These are phyloP conservation scores for Ptilonorhynchus violaceus DNA, from an alignment of 2,113 vertebrate species.

Conservation along the genomic window DNA sequence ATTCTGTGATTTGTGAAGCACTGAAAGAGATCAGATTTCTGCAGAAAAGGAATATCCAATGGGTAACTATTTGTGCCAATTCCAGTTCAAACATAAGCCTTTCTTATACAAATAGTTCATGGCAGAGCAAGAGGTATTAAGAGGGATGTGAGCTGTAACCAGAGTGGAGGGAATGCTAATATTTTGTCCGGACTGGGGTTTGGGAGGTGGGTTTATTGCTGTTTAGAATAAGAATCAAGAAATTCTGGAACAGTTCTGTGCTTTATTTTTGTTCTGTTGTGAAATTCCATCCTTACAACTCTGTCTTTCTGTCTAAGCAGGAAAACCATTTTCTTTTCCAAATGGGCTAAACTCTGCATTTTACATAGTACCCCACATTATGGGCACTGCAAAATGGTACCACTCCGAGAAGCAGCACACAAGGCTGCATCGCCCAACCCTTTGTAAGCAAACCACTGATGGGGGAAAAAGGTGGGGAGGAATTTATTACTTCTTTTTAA, in stretches of 20 bases:
- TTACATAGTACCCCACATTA: not conserved
- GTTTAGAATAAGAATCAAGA: constrained; percentile 40
- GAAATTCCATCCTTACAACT: constrained; percentile 44
- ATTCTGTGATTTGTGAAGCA: constrained; percentile 48
- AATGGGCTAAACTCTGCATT: not conserved
- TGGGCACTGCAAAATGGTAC: not conserved
- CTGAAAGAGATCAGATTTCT: constrained; percentile 60
- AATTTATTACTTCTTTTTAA: constrained; percentile 37
- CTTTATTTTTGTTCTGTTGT: constrained; percentile 60
- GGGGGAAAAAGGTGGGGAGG: not conserved
- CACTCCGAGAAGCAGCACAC: not conserved
- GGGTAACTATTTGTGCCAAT: constrained; percentile 58
- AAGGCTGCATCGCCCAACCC: not conserved
- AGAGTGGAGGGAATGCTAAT: constrained; percentile 25
- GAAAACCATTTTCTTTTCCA: constrained; percentile 4
- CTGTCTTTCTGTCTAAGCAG: not conserved
- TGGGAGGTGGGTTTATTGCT: constrained; percentile 39
- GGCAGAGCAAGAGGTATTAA: constrained; percentile 14
- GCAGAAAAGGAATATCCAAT: constrained; percentile 56
- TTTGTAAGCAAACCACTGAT: not conserved
- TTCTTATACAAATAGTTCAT: constrained; percentile 40
- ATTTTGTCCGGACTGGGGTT: constrained; percentile 16
- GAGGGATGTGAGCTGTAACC: constrained; percentile 19
- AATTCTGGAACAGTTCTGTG: not conserved
- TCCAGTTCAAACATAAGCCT: constrained; percentile 58